Evolutionary conservation across 1,140 invertebrate species (phyloP), one percentile per base, ranked within the genome.

Genomic region (Arion vulgaris): DNA sequence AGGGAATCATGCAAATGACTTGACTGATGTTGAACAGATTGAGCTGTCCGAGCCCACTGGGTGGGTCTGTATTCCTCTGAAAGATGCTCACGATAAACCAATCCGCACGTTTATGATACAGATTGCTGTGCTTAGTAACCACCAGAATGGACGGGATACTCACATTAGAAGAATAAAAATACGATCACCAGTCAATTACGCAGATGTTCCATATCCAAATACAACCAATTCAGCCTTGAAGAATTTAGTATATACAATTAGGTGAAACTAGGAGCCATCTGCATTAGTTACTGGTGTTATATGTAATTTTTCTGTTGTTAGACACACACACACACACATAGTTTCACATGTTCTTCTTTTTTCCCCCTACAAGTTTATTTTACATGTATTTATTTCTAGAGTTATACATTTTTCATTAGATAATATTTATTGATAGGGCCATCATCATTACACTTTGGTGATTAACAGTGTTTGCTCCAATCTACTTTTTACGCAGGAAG

Each of bases 141-240:
- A 99, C 93, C 98, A 99, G 92, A 99, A 99, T 94, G 98, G 98
- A 26, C 92, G 98, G 79, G 98, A 99, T 89, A 99, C 98, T 15
- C 98, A 99, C 91, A 96, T 99, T 94, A 94, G 98, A 72, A 97
- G 99, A 92, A 98, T 99, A 71, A 97, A 98, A 92, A 96, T 99
- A 72, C 96, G 99, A 91, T 97, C 97, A 62, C 97, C 98, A 0
- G 95, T 96, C 17, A 86, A 91, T 45, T 83, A 82, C 26, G 82
- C 78, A 28, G 95, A 98, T 90, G 94, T 95, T 83, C 94, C 95
- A 77, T 94, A 95, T 82, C 95, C 95, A 86, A 94, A 95, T 81
- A 95, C 95, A 84, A 95, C 94, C 38, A 95, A 95, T 87, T 97
- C 97, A 90, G 95, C 95, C 17, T 96, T 96, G 36, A 94, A 96